Percentiles rank a stretch among this genome's conserved stretches.
phyloP scores from a whole-genome alignment of 2,113 vertebrate species.

The Hydropotes inermis region DNA sequence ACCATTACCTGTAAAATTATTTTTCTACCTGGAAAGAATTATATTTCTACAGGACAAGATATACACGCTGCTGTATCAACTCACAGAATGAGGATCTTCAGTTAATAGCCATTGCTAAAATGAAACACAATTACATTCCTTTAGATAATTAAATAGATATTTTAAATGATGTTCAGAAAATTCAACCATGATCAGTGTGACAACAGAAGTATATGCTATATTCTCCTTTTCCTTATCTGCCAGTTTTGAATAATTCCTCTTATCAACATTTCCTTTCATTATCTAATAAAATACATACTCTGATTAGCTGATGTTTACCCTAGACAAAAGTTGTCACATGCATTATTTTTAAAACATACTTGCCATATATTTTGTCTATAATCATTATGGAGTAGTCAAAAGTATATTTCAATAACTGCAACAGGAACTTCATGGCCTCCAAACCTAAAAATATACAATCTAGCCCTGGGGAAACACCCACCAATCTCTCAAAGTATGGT shows the following conservation, averaged over 20 bases:
- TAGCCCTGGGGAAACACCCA: neutral
- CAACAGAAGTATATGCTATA: neutral
- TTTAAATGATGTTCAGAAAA: neutral
- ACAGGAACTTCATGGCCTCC: neutral
- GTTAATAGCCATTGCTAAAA: neutral
- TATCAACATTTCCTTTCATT: neutral
- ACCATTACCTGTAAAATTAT: neutral
- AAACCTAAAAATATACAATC: neutral
- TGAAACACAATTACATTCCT: neutral
- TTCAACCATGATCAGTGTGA: neutral
- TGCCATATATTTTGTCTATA: neutral
- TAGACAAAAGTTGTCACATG: neutral
- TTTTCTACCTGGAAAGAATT: neutral
- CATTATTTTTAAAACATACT: neutral
- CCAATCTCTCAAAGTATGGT: neutral
- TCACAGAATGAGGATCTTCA: neutral
- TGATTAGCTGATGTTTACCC: neutral
- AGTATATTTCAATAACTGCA: neutral
- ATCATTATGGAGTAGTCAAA: neutral
- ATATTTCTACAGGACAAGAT: neutral
- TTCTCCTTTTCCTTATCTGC: neutral
- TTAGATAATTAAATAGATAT: neutral
- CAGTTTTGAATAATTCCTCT: neutral
- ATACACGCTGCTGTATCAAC: neutral
- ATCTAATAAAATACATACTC: neutral